phyloP scores from a whole-genome alignment of 64 coral and sea anemone genomes.

The Stichodactyla mertensii region DNA sequence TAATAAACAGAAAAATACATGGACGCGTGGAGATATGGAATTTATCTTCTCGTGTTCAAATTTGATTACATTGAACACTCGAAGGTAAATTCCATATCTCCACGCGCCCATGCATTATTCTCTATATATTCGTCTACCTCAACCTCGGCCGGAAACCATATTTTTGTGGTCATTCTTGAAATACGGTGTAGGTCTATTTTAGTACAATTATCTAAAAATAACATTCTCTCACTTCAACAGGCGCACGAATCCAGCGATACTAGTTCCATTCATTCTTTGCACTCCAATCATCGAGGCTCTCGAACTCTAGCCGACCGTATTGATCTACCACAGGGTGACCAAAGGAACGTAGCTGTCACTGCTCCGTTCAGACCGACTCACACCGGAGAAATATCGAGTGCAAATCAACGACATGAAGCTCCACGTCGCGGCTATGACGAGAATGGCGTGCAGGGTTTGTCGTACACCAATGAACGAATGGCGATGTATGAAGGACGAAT shows the following conservation, averaged over 20 bases:
- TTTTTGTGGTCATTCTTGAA: no score
- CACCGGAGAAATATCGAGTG: neutral
- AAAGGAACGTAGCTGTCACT: neutral
- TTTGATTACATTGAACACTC: no score
- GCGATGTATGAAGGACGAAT: neutral
- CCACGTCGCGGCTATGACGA: neutral
- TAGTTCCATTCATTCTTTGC: neutral
- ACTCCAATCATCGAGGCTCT: conserved; percentile 1
- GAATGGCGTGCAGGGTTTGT: neutral
- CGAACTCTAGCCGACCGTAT: neutral
- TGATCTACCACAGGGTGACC: neutral
- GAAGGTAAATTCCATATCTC: no score
- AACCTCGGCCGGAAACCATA: no score
- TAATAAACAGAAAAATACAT: no score
- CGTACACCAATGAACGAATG: neutral
- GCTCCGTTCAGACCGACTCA: neutral
- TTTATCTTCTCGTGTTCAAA: no score
- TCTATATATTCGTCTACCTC: no score
- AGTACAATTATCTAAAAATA: neutral
- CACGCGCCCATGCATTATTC: no score
- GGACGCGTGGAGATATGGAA: no score
- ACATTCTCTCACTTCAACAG: neutral
- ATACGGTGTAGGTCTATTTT: no score
- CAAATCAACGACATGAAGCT: neutral
- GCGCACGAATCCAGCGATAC: neutral